These are phyloP conservation scores for Enteromius mattozi DNA, from an alignment of 2,797 vertebrate genomes.

Conservation along the genomic window DNA sequence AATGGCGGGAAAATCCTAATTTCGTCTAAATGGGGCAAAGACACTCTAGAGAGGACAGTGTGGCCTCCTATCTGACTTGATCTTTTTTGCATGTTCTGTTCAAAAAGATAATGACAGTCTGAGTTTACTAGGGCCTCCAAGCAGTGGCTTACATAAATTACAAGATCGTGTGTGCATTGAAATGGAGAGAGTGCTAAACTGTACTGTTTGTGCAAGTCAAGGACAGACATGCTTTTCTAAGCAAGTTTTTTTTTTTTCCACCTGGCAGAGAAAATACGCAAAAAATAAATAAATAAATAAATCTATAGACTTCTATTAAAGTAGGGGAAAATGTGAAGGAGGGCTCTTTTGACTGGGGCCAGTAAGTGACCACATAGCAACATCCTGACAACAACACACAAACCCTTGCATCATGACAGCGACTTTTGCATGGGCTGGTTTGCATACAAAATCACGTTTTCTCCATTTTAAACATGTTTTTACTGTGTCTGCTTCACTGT, in stretches of 20 bases:
- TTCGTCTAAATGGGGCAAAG: constrained; percentile 43
- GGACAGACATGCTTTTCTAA: neutral
- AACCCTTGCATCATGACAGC: neutral
- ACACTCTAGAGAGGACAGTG: constrained; percentile 11
- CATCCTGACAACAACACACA: neutral
- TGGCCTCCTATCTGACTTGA: constrained; percentile 11
- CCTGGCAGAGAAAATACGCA: neutral
- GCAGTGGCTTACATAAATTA: constrained; percentile 21
- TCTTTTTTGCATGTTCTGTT: constrained; percentile 22
- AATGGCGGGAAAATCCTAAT: constrained; percentile 20
- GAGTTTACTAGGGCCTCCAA: constrained; percentile 28
- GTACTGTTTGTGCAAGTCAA: neutral
- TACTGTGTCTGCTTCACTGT: neutral
- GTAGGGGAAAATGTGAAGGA: neutral
- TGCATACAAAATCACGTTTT: neutral
- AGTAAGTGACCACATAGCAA: neutral
- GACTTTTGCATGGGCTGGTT: too few species aligned
- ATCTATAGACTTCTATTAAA: neutral
- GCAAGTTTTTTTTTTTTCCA: neutral
- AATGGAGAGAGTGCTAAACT: neutral
- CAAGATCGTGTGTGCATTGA: constrained; percentile 11
- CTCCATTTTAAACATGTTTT: neutral
- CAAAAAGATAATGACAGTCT: constrained; percentile 10
- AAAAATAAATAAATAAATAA: neutral
- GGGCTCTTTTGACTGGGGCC: neutral